phyloP scores from a whole-genome alignment of 2,797 vertebrate species.

The Falco peregrinus region DNA sequence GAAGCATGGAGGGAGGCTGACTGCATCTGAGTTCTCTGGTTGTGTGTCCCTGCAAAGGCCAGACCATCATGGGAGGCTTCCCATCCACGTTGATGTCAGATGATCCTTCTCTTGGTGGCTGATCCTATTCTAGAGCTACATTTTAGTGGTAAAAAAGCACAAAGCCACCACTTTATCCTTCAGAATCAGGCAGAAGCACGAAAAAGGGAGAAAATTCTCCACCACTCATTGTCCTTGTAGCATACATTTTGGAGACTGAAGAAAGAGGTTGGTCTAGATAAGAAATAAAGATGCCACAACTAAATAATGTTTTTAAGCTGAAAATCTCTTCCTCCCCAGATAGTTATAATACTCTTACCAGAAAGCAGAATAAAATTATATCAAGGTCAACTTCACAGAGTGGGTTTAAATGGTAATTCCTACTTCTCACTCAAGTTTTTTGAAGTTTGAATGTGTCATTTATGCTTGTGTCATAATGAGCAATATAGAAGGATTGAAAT shows the following conservation, averaged over 20 bases:
- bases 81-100: fast-evolving
- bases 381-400: not conserved
- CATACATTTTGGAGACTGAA: not conserved
- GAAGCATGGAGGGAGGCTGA: not conserved
- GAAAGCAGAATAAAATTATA: not conserved
- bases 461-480: not conserved
- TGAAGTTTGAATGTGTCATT: not conserved
- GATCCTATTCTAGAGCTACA: not conserved
- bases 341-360: not conserved
- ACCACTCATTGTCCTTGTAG: not conserved
- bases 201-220: not conserved
- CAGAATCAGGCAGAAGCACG: not conserved
- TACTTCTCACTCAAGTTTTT: conserved; percentile 3
- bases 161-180: not conserved
- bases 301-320: not conserved
- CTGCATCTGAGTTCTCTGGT: fast-evolving
- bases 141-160: not conserved
- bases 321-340: not conserved
- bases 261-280: not conserved
- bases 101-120: not conserved
- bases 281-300: not conserved
- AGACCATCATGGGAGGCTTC: not conserved
- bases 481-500: not conserved
- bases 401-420: conserved; percentile 8
- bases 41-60: not conserved